Conservation (phyloP, 2,797 vertebrate genomes). For the Ibycter americanus region DNA sequence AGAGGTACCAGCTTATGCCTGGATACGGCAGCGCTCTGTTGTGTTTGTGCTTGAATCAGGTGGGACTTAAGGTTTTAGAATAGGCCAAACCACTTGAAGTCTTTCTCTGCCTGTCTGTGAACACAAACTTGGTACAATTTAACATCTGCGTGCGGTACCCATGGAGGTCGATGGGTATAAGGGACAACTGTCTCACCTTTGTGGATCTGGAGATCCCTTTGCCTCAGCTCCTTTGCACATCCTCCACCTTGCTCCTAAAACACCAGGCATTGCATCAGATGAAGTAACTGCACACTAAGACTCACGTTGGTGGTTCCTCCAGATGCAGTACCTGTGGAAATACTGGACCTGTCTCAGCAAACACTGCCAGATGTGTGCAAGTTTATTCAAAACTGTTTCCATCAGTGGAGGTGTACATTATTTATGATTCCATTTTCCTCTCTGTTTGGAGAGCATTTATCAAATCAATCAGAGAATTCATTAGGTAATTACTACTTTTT, state of each 20-base stretch:
- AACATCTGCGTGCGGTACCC: accelerated
- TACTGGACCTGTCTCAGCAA: not conserved
- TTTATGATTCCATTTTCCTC: conserved; percentile 42
- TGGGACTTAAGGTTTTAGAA: not conserved
- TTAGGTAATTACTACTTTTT: conserved; percentile 45
- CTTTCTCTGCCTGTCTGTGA: not conserved
- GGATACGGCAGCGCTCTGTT: not conserved
- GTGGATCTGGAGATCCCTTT: not conserved
- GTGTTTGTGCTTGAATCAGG: not conserved
- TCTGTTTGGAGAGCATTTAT: conserved; percentile 49
- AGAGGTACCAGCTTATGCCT: not conserved
- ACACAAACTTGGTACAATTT: accelerated
- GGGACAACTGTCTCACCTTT: not conserved
- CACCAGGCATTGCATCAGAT: not conserved
- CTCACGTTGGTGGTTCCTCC: not conserved
- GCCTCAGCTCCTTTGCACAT: not conserved
- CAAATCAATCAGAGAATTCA: conserved; percentile 44
- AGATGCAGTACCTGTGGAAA: accelerated
- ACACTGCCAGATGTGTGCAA: accelerated
- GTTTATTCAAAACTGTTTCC: conserved; percentile 28
- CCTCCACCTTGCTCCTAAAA: not conserved
- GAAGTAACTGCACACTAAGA: not conserved
- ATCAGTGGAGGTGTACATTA: not conserved
- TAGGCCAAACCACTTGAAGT: not conserved
- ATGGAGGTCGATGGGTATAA: accelerated